Conservation (phyloP, 2,797 vertebrate species). For the Mormyrops attenuatus region DNA sequence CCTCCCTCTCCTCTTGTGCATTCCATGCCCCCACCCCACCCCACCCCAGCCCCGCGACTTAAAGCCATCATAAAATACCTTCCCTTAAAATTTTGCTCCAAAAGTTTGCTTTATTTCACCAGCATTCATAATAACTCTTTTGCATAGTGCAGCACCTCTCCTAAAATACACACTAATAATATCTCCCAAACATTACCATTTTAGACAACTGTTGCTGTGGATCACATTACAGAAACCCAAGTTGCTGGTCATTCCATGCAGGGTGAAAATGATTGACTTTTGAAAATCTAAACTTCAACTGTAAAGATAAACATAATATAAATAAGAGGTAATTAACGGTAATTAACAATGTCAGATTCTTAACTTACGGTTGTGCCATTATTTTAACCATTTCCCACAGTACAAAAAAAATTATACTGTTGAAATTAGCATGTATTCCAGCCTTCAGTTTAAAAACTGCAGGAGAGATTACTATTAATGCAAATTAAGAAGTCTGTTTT, state of each 20-base stretch:
- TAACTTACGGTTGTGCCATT: background rate
- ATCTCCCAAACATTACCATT: background rate
- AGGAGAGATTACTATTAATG: background rate
- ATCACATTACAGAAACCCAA: background rate
- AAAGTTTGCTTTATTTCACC: background rate
- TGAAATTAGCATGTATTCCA: background rate
- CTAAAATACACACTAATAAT: background rate
- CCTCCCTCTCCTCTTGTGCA: conserved; percentile 46
- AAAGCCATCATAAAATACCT: background rate
- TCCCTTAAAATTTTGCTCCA: background rate
- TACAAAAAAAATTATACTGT: background rate
- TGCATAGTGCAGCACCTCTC: background rate
- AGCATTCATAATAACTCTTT: background rate
- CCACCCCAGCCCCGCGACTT: conserved; percentile 19
- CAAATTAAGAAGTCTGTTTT: background rate
- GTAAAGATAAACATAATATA: background rate
- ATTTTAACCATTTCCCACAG: background rate
- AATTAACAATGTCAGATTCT: background rate
- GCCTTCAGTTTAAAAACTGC: background rate
- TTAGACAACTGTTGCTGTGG: background rate
- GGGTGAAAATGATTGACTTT: background rate
- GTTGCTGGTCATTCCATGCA: background rate
- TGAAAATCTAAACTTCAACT: background rate
- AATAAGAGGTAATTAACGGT: background rate
- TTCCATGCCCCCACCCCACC: conserved; percentile 41